phyloP scores from a whole-genome alignment of 2,113 vertebrate species.

The Phaetusa simplex region DNA sequence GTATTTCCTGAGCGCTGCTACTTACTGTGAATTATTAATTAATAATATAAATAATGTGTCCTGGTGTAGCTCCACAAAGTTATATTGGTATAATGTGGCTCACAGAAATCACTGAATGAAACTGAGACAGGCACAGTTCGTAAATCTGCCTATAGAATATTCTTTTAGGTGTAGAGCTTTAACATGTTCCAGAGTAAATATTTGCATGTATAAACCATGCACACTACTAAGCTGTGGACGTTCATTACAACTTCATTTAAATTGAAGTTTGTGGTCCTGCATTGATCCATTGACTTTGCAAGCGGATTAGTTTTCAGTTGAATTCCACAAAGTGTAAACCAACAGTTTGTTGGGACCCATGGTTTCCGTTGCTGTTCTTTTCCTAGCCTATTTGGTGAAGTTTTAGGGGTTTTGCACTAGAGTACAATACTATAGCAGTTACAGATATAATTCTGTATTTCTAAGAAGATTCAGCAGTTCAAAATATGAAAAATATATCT shows the following conservation, averaged over 20 bases:
- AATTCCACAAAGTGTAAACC: not conserved
- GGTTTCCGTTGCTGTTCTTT: not conserved
- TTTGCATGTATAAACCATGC: not conserved
- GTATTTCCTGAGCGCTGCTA: not conserved
- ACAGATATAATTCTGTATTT: not conserved
- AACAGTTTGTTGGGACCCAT: not conserved
- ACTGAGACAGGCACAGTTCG: not conserved
- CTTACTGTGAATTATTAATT: slow-evolving; percentile 44
- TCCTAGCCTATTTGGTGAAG: not conserved
- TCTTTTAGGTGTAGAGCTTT: not conserved
- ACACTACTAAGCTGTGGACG: not conserved
- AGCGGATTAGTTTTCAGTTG: not conserved
- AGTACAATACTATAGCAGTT: not conserved
- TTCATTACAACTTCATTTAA: not conserved
- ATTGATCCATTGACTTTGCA: not conserved
- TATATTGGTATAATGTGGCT: not conserved
- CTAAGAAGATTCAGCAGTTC: not conserved
- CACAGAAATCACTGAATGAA: slow-evolving; percentile 19
- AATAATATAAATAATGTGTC: not conserved
- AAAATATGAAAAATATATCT: not conserved
- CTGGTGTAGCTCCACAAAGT: not conserved
- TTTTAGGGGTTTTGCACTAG: not conserved
- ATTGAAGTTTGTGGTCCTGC: not conserved
- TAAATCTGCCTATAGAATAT: not conserved
- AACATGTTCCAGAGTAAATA: not conserved